Evolutionary conservation across 2,113 vertebrate species (phyloP).

Genomic region (Mesitornis unicolor): DNA sequence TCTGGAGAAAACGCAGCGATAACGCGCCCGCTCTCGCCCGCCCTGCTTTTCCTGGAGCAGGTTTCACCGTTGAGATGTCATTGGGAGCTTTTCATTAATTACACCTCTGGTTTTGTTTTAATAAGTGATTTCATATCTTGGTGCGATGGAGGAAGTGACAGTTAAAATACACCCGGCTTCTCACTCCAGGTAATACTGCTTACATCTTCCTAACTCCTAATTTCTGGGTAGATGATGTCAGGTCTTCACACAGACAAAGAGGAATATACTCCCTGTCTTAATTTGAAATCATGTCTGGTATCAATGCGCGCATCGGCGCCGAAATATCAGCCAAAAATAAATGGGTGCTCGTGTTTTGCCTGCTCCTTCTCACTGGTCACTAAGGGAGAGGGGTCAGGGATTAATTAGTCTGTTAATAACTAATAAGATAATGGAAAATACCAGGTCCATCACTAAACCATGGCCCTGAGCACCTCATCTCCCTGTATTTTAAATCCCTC

Average conservation of each 20-base stretch:
- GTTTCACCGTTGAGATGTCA: too few relatives aligned
- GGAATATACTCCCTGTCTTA: background rate
- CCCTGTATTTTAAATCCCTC: too few relatives aligned
- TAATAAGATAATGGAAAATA: background rate
- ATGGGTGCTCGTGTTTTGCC: too few relatives aligned
- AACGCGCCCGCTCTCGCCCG: background rate
- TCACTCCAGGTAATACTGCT: background rate
- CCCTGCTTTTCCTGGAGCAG: background rate
- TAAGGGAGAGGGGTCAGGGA: too few relatives aligned
- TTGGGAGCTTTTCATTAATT: background rate
- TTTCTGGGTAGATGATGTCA: background rate
- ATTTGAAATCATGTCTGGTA: background rate
- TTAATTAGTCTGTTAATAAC: background rate
- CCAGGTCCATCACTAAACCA: too few relatives aligned
- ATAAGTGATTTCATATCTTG: background rate
- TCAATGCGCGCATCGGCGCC: rapidly evolving
- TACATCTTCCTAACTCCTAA: background rate
- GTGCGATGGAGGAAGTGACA: background rate
- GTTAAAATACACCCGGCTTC: background rate
- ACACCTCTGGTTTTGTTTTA: background rate
- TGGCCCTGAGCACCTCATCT: too few relatives aligned
- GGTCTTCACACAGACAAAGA: background rate
- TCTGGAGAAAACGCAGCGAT: background rate
- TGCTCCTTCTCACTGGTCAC: background rate
- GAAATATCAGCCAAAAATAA: background rate